These are phyloP conservation scores for Chrysocyon brachyurus DNA, from an alignment of 2,797 vertebrate genomes.

Conservation along the genomic window DNA sequence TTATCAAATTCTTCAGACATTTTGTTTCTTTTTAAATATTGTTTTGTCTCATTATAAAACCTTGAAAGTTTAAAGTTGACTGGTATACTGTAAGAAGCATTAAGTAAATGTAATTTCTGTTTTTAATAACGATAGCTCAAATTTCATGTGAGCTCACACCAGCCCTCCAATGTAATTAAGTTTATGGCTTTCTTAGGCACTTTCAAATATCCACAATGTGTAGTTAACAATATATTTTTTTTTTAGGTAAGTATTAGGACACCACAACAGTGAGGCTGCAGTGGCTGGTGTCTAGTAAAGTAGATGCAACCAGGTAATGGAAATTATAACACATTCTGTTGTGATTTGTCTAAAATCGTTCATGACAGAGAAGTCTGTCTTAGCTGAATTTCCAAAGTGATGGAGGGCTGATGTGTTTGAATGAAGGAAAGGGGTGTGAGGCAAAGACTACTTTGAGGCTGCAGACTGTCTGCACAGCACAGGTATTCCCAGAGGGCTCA, in stretches of 20 bases:
- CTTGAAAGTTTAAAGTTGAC: conserved; percentile 85
- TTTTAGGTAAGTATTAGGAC: conserved; percentile 81
- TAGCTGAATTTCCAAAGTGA: conserved; percentile 79
- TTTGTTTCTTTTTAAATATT: conserved; percentile 38
- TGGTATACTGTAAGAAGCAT: conserved; percentile 86
- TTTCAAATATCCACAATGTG: conserved; percentile 82
- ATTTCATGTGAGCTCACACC: conserved; percentile 87
- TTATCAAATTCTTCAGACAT: conserved; percentile 71
- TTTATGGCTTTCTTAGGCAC: conserved; percentile 85
- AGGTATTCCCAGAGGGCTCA: conserved; percentile 37
- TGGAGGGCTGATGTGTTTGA: conserved; percentile 75
- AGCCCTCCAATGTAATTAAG: conserved; percentile 87
- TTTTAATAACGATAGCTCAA: conserved; percentile 88
- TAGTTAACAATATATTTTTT: conserved; percentile 83
- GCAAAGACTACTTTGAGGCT: conserved; percentile 59
- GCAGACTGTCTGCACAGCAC: neutral
- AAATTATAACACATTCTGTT: conserved; percentile 81
- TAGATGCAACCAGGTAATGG: conserved; percentile 82
- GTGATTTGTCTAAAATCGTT: conserved; percentile 85
- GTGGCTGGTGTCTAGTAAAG: conserved; percentile 82
- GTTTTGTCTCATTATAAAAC: conserved; percentile 83
- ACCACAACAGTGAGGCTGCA: conserved; percentile 70
- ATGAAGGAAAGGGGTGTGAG: conserved; percentile 69
- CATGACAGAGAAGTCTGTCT: conserved; percentile 79
- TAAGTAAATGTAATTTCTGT: conserved; percentile 86